phyloP scores from a whole-genome alignment of 2,797 vertebrate species.

The Darevskia nairensis region DNA sequence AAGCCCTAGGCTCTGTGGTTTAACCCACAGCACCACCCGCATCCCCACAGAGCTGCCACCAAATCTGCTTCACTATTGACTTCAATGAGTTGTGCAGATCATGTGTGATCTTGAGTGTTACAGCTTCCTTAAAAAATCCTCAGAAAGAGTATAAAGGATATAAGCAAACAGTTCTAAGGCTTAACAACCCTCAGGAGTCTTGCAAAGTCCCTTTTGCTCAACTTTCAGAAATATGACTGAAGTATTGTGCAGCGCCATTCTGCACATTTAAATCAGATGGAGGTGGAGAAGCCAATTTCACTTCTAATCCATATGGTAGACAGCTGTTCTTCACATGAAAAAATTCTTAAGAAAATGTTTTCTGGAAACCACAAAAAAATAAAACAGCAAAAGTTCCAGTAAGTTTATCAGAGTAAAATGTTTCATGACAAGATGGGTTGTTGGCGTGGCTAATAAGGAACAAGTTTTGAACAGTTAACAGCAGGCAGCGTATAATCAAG shows the following conservation, averaged over 20 bases:
- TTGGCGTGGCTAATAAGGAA: neutral
- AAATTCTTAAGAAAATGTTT: constrained; percentile 56
- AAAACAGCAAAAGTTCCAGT: constrained; percentile 30
- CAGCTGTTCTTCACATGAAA: constrained; percentile 64
- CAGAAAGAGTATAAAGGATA: neutral
- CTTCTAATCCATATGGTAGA: constrained; percentile 64
- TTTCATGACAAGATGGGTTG: neutral
- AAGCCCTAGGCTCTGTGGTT: too few species aligned
- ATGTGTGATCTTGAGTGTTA: neutral
- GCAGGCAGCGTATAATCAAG: neutral
- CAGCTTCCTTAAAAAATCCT: fast-evolving
- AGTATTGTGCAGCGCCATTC: neutral
- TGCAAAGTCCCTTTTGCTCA: constrained; percentile 44
- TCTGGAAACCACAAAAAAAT: constrained; percentile 46
- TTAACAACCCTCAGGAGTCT: constrained; percentile 30
- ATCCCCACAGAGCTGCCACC: neutral
- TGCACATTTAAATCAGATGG: constrained; percentile 67
- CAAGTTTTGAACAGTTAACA: neutral
- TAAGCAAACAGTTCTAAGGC: constrained; percentile 51
- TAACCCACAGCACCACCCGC: too few species aligned
- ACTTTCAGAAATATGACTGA: constrained; percentile 42
- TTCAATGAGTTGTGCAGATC: neutral
- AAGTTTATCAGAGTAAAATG: constrained; percentile 8
- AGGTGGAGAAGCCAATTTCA: constrained; percentile 55
- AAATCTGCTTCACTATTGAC: too few species aligned